Evolutionary conservation across 37 sponge, comb jelly and placozoan genomes (phyloP).

Genomic region (Spongia lamella): DNA sequence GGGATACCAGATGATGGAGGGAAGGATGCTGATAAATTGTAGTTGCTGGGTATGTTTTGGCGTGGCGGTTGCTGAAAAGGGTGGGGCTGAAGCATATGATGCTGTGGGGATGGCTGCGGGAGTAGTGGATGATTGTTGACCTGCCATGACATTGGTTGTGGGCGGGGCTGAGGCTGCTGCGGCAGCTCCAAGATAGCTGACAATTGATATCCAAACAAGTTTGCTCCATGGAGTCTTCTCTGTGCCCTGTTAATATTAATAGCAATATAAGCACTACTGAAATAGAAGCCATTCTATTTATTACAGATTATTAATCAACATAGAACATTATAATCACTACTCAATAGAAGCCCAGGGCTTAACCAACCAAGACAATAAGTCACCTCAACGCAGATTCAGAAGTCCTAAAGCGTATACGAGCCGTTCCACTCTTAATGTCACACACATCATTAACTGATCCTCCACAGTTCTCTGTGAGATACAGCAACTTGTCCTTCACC

Average conservation of each 20-base stretch:
- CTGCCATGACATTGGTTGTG: too few species aligned
- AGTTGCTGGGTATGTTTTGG: too few species aligned
- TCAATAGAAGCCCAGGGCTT: neutral
- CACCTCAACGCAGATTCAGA: constrained; percentile 68
- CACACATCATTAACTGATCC: constrained; percentile 60
- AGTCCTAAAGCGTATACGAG: constrained; percentile 55
- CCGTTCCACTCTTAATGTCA: constrained; percentile 37
- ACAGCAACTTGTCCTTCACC: constrained; percentile 43
- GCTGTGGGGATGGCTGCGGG: neutral
- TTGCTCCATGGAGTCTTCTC: constrained; percentile 70
- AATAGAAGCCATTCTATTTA: neutral
- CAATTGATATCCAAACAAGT: constrained; percentile 68
- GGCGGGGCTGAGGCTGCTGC: neutral
- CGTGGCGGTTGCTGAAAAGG: neutral
- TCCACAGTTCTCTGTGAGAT: constrained; percentile 82
- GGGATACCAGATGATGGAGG: too few species aligned
- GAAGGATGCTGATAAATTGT: too few species aligned
- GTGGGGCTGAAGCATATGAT: constrained; percentile 4
- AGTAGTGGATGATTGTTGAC: too few species aligned
- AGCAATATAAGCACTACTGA: too few species aligned
- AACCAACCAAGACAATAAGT: neutral
- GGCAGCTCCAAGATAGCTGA: constrained; percentile 21
- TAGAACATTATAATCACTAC: neutral
- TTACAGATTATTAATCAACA: neutral
- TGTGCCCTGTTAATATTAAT: constrained; percentile 46